phyloP scores from a whole-genome alignment of 2,113 vertebrate genomes.

The Narcine bancroftii region DNA sequence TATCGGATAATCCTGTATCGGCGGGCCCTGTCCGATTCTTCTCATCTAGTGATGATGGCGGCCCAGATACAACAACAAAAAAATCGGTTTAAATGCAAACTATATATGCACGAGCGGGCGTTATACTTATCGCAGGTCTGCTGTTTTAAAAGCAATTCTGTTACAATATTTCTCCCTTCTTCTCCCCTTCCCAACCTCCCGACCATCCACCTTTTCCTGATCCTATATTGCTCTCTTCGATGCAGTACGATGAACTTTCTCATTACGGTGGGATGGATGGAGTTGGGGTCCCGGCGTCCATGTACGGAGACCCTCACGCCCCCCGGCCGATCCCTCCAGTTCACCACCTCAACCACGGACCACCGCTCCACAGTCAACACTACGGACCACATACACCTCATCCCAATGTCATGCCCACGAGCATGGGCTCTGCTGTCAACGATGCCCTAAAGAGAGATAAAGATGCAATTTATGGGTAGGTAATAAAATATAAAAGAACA shows the following conservation, averaged over 20 bases:
- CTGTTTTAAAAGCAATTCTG: constrained; percentile 42
- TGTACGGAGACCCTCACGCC: constrained; percentile 97
- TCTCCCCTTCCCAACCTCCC: background rate
- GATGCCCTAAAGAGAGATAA: constrained; percentile 99
- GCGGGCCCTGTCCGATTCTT: constrained; percentile 69
- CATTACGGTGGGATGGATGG: constrained; percentile 99
- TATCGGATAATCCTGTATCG: constrained; percentile 76
- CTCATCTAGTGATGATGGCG: constrained; percentile 61
- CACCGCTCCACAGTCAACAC: constrained; percentile 95
- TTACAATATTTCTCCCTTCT: background rate
- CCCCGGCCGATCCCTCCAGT: constrained; percentile 96
- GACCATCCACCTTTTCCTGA: constrained; percentile 29
- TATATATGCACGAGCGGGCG: constrained; percentile 35
- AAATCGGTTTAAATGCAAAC: constrained; percentile 22
- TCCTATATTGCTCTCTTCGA: constrained; percentile 52
- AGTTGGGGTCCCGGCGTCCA: constrained; percentile 89
- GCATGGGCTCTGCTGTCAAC: constrained; percentile 99
- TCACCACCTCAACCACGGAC: constrained; percentile 98
- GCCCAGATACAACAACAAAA: constrained; percentile 54
- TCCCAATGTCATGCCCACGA: constrained; percentile 95
- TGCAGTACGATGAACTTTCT: constrained; percentile 98
- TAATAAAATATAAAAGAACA: constrained; percentile 40
- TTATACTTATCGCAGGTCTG: constrained; percentile 60
- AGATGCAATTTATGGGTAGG: constrained; percentile 98
- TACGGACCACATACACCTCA: constrained; percentile 97